Evolutionary conservation across 1,140 invertebrate genomes (phyloP).

Genomic region (Drosophila erecta): DNA sequence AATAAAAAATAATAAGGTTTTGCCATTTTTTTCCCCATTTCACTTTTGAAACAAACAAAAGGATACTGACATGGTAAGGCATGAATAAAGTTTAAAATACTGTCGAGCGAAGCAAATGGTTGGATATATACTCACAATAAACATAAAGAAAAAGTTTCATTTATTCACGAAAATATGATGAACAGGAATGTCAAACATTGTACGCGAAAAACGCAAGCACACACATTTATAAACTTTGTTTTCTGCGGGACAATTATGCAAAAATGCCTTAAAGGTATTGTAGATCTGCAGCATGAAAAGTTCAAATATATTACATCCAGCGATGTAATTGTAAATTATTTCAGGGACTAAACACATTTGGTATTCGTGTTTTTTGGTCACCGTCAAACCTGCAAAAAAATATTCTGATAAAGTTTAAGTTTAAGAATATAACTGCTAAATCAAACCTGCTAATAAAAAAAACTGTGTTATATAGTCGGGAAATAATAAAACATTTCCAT

Average conservation of each 20-base stretch:
- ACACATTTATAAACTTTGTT: background rate
- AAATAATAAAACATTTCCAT: slow-evolving; percentile 3
- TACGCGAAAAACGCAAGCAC: background rate
- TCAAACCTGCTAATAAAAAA: background rate
- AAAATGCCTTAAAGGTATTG: no score
- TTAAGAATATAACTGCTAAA: no score
- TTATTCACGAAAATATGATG: slow-evolving; percentile 20
- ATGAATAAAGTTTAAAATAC: slow-evolving; percentile 64
- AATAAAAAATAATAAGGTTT: slow-evolving; percentile 14
- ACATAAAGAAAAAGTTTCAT: slow-evolving; percentile 29
- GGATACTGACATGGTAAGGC: slow-evolving; percentile 33
- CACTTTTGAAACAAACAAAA: slow-evolving; percentile 32
- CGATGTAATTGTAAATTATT: background rate
- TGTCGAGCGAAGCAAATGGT: slow-evolving; percentile 32
- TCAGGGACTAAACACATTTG: background rate
- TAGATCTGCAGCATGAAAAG: no score
- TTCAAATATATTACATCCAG: no score
- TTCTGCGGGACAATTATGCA: background rate
- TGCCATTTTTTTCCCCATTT: background rate
- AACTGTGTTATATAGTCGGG: background rate
- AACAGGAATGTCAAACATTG: slow-evolving; percentile 7
- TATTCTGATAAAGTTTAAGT: no score
- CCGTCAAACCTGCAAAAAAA: no score
- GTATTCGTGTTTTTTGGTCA: background rate
- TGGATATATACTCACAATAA: slow-evolving; percentile 12